Evolutionary conservation across 2,888 invertebrate species (phyloP).

Genomic region (Fragum sueziense): DNA sequence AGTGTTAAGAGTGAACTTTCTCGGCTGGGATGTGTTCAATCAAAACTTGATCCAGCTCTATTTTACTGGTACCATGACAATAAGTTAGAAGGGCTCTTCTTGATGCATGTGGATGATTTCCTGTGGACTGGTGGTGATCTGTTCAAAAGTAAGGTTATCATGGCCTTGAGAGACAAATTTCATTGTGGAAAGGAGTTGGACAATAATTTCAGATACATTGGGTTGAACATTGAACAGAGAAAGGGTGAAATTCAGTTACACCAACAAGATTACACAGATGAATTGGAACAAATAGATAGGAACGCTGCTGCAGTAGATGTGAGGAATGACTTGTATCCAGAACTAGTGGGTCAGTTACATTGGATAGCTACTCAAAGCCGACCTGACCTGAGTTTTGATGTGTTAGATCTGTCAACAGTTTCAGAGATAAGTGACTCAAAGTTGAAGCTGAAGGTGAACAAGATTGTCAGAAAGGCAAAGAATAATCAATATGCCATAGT

Average conservation of each 20-base stretch:
- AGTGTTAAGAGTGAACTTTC: slow-evolving; percentile 46
- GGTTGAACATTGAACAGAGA: slow-evolving; percentile 37
- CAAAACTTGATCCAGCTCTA: slow-evolving; percentile 50
- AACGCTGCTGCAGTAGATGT: neutral
- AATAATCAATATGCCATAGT: slow-evolving; percentile 30
- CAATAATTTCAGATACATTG: slow-evolving; percentile 49
- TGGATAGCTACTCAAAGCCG: slow-evolving; percentile 47
- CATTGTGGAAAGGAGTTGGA: slow-evolving; percentile 36
- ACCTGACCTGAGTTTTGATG: slow-evolving; percentile 51
- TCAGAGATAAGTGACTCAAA: slow-evolving; percentile 16
- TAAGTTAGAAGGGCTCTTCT: slow-evolving; percentile 40
- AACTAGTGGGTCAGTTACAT: slow-evolving; percentile 38
- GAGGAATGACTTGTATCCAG: slow-evolving; percentile 4
- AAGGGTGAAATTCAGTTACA: slow-evolving; percentile 26
- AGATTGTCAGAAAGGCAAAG: slow-evolving; percentile 34
- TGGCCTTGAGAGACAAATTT: slow-evolving; percentile 34
- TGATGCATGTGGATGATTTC: slow-evolving; percentile 58
- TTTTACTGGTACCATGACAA: slow-evolving; percentile 43
- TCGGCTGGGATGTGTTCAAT: slow-evolving; percentile 32
- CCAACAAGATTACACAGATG: slow-evolving; percentile 34
- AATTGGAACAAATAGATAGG: neutral
- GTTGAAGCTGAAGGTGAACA: slow-evolving; percentile 25
- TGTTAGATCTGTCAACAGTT: slow-evolving; percentile 32
- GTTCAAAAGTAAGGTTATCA: slow-evolving; percentile 25
- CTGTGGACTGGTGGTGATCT: slow-evolving; percentile 41